Evolutionary conservation across 2,888 invertebrate genomes (phyloP).

Genomic region (Papilio protenor): DNA sequence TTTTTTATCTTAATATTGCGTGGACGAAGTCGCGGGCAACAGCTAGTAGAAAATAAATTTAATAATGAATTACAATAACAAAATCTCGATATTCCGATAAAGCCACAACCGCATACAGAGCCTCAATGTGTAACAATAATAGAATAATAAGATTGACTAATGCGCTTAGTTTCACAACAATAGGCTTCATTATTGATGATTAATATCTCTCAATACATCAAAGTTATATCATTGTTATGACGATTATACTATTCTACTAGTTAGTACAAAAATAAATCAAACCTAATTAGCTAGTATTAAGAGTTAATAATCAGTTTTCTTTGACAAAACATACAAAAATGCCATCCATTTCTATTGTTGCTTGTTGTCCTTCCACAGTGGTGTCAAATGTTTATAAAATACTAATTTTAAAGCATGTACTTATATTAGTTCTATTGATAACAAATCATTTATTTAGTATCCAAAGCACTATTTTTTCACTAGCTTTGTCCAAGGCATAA

Average conservation of each 20-base stretch:
- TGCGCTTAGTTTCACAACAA: background rate
- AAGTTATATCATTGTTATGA: background rate
- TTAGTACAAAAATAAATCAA: background rate
- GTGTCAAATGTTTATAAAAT: background rate
- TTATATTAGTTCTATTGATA: background rate
- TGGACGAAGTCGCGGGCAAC: too few species aligned
- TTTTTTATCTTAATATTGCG: too few species aligned
- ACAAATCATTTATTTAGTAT: background rate
- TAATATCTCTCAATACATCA: background rate
- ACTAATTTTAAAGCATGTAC: background rate
- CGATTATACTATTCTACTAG: background rate
- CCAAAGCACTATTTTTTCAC: background rate
- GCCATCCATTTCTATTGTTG: too few species aligned
- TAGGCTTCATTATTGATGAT: conserved; percentile 3
- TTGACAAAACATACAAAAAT: background rate
- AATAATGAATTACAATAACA: background rate
- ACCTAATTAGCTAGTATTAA: background rate
- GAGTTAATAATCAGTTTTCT: background rate
- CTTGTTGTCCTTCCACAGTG: background rate
- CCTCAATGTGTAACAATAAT: conserved; percentile 6
- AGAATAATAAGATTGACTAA: conserved; percentile 17
- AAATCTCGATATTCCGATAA: background rate
- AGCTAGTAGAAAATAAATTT: background rate
- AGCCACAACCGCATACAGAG: conserved; percentile 23
- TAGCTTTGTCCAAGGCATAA: background rate